phyloP scores from a whole-genome alignment of 1,140 invertebrate species.

The Melanaphis sacchari region DNA sequence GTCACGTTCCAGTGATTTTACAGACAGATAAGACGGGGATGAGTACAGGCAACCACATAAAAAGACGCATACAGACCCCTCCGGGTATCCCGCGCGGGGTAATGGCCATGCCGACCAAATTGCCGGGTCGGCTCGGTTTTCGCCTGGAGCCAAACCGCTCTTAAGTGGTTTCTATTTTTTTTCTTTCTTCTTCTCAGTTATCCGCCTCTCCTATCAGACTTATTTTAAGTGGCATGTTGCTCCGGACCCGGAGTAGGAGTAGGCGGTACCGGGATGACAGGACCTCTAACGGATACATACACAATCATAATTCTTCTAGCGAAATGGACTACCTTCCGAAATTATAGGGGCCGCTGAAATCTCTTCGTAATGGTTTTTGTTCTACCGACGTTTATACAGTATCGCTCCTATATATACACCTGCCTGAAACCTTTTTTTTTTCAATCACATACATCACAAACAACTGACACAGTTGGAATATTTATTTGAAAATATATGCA shows the following conservation, averaged over 20 bases:
- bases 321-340: conserved; percentile 56
- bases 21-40: conserved; percentile 41
- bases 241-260: conserved; percentile 45
- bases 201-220: conserved; percentile 38
- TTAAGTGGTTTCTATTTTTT: conserved; percentile 51
- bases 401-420: conserved; percentile 47
- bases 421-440: conserved; percentile 4
- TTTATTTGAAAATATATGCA: background rate
- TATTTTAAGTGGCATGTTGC: conserved; percentile 53
- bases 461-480: conserved; percentile 17
- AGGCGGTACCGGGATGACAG: conserved; percentile 55
- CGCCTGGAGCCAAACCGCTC: conserved; percentile 53
- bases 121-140: conserved; percentile 51
- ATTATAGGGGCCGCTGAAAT: conserved; percentile 48
- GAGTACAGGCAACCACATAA: conserved; percentile 36
- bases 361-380: conserved; percentile 51
- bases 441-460: background rate
- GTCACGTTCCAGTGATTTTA: conserved; percentile 48
- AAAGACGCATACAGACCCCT: conserved; percentile 27
- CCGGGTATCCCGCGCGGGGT: conserved; percentile 36
- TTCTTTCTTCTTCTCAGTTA: background rate
- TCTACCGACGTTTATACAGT: conserved; percentile 56
- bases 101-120: conserved; percentile 53
- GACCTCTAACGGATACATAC: conserved; percentile 41
- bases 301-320: conserved; percentile 52